These are phyloP conservation scores for Heteronetta atricapilla DNA, from an alignment of 2,113 vertebrate species.

Conservation along the genomic window DNA sequence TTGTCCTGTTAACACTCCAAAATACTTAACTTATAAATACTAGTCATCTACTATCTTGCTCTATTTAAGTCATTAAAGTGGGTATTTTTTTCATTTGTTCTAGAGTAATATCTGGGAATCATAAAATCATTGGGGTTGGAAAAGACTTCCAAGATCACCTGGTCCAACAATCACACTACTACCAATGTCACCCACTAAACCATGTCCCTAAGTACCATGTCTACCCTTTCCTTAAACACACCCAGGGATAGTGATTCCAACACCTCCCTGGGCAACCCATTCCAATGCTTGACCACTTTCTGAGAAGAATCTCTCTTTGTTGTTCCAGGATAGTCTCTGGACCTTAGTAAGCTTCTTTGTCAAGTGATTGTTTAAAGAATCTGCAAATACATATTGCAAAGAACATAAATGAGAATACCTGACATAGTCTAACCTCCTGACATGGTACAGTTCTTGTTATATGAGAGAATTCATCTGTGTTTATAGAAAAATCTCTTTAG, in stretches of 20 bases:
- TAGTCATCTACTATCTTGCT: not conserved
- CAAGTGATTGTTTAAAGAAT: not conserved
- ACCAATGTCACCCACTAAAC: too few species aligned
- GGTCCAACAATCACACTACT: too few species aligned
- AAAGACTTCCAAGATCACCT: too few species aligned
- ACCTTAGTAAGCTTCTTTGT: not conserved
- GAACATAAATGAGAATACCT: too few species aligned
- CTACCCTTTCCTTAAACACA: too few species aligned
- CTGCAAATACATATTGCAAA: not conserved
- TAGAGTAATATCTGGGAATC: not conserved
- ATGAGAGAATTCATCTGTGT: not conserved
- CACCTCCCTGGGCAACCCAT: too few species aligned
- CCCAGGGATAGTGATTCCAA: too few species aligned
- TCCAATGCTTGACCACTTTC: too few species aligned
- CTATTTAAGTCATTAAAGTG: not conserved
- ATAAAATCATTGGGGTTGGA: too few species aligned
- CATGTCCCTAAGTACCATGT: too few species aligned
- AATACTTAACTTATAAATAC: not conserved
- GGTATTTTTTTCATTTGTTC: not conserved
- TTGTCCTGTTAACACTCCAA: not conserved
- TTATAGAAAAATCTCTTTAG: not conserved
- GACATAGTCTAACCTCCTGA: not conserved
- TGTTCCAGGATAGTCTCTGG: not conserved
- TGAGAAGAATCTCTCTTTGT: not conserved
- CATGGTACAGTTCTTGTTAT: not conserved